Evolutionary conservation across 2,888 invertebrate species (phyloP), one percentile per base, ranked within the genome.

Genomic region (Tetranychus piercei): DNA sequence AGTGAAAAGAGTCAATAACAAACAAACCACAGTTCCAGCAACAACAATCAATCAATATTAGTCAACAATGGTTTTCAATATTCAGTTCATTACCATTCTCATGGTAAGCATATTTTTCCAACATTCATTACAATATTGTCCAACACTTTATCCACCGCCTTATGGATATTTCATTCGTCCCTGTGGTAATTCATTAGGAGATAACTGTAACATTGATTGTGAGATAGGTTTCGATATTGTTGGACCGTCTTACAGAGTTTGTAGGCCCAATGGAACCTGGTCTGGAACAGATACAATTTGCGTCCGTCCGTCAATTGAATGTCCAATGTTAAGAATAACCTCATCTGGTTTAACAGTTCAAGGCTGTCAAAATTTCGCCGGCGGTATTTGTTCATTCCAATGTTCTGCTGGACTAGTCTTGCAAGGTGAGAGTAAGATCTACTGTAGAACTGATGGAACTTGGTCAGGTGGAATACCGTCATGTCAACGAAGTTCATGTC

Each of bases 201-300:
- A 73, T 64, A 73, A 55, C 15, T 73, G 73, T 64, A 43, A 73
- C 55, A 73, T 73, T 65, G 65, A 55, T 23, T 73, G 73, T 65
- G 64, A 55, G 20, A 23, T 23, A 11, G 73, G 73, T 44, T 73
- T 55, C 22, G 65, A 73, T 44, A 73, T 73, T 18, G 23, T 73
- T 22, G 73, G 73, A 11, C 34, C 73, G 5, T 73, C 34, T 45
- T 73, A 43, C 55, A 45, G 73, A 45, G 45, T 73, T 8, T 73
- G 73, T 55, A 45, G 65, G 9, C 15, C 22, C 15, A 73, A 73
- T n/a, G 73, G 73, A n/a, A 18, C 23, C 11, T 73, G 73, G 73
- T 64, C 64, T 55, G 73, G 73, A 3, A 64, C 73, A 4, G 64
- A 45, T n/a, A 65, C 65, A 8, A 18, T 20, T n/a, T 73, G 73